These are phyloP conservation scores for Orientallactaga bullata DNA, from an alignment of 2,113 vertebrate genomes.

Conservation along the genomic window DNA sequence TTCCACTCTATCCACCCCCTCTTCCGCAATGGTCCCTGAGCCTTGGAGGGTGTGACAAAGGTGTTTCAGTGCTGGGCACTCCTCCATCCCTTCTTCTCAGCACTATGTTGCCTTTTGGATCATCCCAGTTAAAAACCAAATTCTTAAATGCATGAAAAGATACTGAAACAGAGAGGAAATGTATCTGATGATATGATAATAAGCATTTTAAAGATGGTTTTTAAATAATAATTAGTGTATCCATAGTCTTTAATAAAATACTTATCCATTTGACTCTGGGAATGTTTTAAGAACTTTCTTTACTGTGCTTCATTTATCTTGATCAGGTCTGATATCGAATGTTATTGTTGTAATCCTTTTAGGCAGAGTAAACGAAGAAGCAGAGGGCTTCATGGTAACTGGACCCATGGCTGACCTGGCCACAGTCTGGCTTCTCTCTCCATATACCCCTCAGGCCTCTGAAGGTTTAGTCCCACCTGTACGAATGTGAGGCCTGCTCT, in stretches of 20 bases:
- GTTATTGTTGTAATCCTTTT: background rate
- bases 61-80: too few relatives aligned
- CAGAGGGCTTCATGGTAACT: accelerated
- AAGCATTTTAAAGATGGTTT: background rate
- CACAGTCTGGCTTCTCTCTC: accelerated
- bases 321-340: background rate
- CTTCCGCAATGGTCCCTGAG: too few relatives aligned
- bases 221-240: background rate
- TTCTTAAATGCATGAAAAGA: background rate
- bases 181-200: background rate
- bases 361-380: background rate
- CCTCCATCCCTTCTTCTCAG: too few relatives aligned
- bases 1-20: too few relatives aligned
- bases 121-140: background rate
- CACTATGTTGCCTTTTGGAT: background rate
- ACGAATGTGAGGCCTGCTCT: accelerated
- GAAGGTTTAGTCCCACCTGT: accelerated
- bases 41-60: too few relatives aligned
- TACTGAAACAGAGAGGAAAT: background rate
- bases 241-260: too few relatives aligned
- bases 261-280: background rate
- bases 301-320: background rate
- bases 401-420: background rate
- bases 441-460: accelerated
- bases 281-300: background rate